A percentile compares a stretch with the other conserved stretches of the same genome.
These are phyloP conservation scores for Dermochelys coriacea DNA, from an alignment of 2,797 vertebrate genomes.

Conservation along the genomic window DNA sequence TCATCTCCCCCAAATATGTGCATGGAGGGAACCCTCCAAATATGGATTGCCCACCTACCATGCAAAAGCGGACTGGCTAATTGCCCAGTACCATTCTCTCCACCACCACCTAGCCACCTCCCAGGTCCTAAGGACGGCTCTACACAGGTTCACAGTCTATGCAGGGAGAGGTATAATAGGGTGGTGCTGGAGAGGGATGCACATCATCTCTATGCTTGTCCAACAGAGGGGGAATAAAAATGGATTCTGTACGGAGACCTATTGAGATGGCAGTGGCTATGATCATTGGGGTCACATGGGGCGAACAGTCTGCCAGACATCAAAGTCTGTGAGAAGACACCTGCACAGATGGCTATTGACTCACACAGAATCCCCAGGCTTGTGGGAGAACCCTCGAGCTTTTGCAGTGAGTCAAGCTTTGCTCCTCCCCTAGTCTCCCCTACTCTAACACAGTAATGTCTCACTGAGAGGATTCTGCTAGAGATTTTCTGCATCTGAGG, in stretches of 20 bases:
- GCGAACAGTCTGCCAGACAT: background rate
- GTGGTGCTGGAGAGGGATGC: background rate
- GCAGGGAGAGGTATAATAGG: background rate
- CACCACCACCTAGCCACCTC: no score
- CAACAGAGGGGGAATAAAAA: background rate
- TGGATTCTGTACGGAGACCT: background rate
- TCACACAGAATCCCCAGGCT: background rate
- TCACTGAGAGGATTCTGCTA: background rate
- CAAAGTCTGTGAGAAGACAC: background rate
- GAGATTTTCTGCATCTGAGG: rapidly evolving
- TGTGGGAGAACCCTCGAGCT: background rate
- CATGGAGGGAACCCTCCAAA: background rate
- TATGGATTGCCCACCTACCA: rapidly evolving
- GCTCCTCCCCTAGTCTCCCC: background rate
- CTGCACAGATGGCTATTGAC: background rate
- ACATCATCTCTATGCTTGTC: background rate
- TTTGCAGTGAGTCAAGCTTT: background rate
- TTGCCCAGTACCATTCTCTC: background rate
- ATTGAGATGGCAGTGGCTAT: background rate
- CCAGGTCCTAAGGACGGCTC: no score
- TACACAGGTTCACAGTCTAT: background rate
- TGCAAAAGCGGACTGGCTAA: background rate
- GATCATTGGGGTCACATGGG: background rate
- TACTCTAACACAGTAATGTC: background rate
- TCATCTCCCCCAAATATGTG: background rate